Conservation (phyloP, 2,797 vertebrate species). For the Schizothorax lantsangensis region DNA sequence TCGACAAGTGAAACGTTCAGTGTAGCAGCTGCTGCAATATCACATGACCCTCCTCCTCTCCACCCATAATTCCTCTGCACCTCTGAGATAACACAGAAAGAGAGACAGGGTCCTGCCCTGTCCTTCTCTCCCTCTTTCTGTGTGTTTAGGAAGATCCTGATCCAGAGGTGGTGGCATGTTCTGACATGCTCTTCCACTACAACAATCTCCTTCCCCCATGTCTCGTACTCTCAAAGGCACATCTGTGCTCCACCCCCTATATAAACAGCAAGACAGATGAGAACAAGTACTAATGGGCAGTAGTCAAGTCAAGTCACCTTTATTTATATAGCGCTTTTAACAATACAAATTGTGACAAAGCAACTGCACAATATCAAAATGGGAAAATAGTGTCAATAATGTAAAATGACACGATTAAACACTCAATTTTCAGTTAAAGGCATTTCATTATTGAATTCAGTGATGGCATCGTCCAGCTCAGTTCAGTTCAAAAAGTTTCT, state of each 20-base stretch:
- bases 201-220: conserved; percentile 44
- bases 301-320: no score
- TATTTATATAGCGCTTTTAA: no score
- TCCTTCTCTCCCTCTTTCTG: conserved; percentile 15
- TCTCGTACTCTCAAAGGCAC: conserved; percentile 19
- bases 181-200: conserved; percentile 68
- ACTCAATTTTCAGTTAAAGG: no score
- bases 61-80: conserved; percentile 80
- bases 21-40: conserved; percentile 81
- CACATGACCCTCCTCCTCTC: conserved; percentile 74
- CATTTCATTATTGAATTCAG: no score
- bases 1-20: conserved; percentile 77
- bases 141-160: conserved; percentile 55
- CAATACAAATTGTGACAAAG: no score
- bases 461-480: no score
- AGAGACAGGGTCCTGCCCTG: conserved; percentile 45
- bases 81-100: conserved; percentile 77
- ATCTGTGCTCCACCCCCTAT: conserved; percentile 47
- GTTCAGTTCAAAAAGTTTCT: no score
- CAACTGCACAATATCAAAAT: no score
- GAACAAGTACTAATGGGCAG: conserved; percentile 24
- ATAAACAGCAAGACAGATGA: conserved; percentile 52
- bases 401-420: no score
- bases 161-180: conserved; percentile 71
- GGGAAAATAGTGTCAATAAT: no score